Evolutionary conservation across 2,888 invertebrate species (phyloP).

Genomic region (Pollenia amentaria): DNA sequence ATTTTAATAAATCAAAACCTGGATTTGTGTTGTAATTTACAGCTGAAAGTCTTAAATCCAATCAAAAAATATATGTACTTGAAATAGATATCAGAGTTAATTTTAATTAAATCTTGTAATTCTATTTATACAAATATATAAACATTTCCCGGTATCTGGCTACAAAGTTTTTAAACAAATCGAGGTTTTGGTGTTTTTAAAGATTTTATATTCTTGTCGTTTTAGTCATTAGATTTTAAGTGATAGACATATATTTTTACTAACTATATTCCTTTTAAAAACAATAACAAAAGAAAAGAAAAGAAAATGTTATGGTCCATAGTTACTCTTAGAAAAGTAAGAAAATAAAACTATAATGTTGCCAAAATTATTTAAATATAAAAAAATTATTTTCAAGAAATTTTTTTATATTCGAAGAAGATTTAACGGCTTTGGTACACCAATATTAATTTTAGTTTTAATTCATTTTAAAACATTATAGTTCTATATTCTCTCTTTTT

Average conservation of each 20-base stretch:
- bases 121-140: too few relatives aligned
- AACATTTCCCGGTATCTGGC: too few relatives aligned
- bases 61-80: too few relatives aligned
- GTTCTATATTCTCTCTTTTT: neutral
- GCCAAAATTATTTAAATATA: conserved; percentile 6
- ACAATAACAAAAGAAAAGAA: conserved; percentile 49
- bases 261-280: conserved; percentile 41
- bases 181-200: conserved; percentile 18
- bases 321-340: conserved; percentile 55
- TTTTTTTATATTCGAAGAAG: neutral
- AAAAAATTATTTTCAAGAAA: neutral
- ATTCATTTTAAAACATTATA: conserved; percentile 26
- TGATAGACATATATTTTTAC: conserved; percentile 48
- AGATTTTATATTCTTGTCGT: conserved; percentile 51
- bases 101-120: too few relatives aligned
- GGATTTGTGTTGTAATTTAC: neutral
- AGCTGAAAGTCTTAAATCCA: neutral
- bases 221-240: conserved; percentile 69
- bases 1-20: neutral
- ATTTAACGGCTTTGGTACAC: too few relatives aligned
- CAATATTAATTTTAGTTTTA: too few relatives aligned
- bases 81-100: too few relatives aligned
- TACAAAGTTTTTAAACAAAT: neutral
- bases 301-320: conserved; percentile 52
- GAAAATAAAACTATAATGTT: conserved; percentile 46